Base-by-base conservation (phyloP, 2,888 invertebrate species). In the Apantesis nais region DNA sequence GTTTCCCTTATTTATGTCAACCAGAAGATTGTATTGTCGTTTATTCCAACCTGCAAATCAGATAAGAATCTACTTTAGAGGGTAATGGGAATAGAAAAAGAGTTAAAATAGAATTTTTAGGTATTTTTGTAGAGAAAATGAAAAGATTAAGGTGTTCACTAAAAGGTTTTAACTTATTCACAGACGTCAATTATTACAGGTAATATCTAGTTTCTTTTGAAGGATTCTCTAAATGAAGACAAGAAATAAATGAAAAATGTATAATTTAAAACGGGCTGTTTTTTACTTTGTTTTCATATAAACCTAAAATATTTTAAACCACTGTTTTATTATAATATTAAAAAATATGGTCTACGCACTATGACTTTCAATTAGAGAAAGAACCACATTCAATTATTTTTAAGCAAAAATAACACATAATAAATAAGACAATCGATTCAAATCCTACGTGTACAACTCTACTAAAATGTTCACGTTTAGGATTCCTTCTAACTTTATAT, bases 41-140 rank as follows among this genome's bases (percentile, higher is more conserved):
- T 80, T 74, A 77, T 78, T 73, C 74, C 74, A 76, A 78, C 82
- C 82, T 79, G 76, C 62, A 69, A 70, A 80, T 81, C 66, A 78
- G 80, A 80, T 80, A 81, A 76, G 72, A 74, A 81, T 74, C 72
- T 76, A 80, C 80, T 79, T 77, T 70, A 75, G 67, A 72, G 67
- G 68, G 74, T 80, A 79, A 81, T 76, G 79, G 76, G 74, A 75
- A 81, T 81, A 81, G 79, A 81, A 78, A 81, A 81, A 75, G 76
- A 72, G 77, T 74, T 69, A 66, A 77, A 67, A 74, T 48, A 68
- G 71, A 66, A 67, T 67, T 71, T 72, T 65, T 39, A 29, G 25
- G n/a, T 64, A 58, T 37, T 65, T 67, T 69, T 44, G 66, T 64
- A 62, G 58, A 63, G 41, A 52, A 68, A 70, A 41, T 34, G 58